Percentiles rank a stretch among this genome's conserved stretches.
Evolutionary conservation across 2,888 invertebrate species (phyloP).

Genomic region (Scaptomyza cyrtandrae): DNA sequence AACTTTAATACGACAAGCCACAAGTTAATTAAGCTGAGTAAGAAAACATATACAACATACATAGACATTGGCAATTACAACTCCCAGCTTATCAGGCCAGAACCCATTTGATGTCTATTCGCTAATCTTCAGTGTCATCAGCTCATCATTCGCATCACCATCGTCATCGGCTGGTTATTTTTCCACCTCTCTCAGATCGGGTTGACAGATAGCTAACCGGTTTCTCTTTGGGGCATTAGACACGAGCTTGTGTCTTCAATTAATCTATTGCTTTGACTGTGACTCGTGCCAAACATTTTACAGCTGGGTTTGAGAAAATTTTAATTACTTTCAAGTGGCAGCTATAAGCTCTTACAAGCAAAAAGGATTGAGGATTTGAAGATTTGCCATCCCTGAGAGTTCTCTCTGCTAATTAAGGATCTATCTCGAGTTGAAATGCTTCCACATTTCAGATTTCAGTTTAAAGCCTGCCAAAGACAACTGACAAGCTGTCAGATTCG

Average conservation of each 20-base stretch:
- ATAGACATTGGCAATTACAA: constrained; percentile 29
- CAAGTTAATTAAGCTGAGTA: constrained; percentile 60
- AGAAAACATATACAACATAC: constrained; percentile 3
- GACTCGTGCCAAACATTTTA: constrained; percentile 32
- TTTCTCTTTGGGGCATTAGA: constrained; percentile 40
- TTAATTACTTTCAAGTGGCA: constrained; percentile 60
- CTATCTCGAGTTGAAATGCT: background rate
- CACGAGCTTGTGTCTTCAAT: constrained; percentile 80
- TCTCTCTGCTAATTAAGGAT: constrained; percentile 48
- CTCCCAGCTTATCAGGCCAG: constrained; percentile 10
- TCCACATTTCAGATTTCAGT: constrained; percentile 36
- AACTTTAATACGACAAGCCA: constrained; percentile 27
- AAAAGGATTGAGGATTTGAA: constrained; percentile 42
- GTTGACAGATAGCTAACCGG: constrained; percentile 55
- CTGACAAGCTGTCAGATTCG: constrained; percentile 62
- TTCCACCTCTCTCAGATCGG: constrained; percentile 28
- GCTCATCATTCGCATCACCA: constrained; percentile 33
- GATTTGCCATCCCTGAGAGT: constrained; percentile 11
- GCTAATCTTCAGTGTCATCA: constrained; percentile 59
- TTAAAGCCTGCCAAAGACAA: constrained; percentile 56
- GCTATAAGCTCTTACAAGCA: constrained; percentile 12
- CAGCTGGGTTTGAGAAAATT: constrained; percentile 45
- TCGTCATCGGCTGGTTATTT: constrained; percentile 15
- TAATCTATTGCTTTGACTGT: constrained; percentile 64
- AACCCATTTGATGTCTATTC: constrained; percentile 20